Conservation (phyloP, 2,888 invertebrate genomes). For the Linnaemya vulpina region DNA sequence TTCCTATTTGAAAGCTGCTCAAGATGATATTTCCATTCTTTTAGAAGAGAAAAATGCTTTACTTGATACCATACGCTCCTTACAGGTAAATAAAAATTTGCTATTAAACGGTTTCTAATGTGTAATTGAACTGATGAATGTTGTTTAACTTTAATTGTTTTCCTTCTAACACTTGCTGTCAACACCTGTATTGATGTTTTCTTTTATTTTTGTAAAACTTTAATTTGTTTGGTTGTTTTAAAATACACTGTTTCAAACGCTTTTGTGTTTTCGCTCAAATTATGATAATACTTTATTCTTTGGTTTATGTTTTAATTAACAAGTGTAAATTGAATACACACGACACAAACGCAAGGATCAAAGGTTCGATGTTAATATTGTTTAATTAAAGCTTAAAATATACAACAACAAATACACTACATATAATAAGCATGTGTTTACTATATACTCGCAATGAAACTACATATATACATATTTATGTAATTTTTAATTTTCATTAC, state of each 20-base stretch:
- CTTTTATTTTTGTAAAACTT: not conserved
- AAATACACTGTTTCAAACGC: constrained; percentile 34
- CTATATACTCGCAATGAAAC: no score
- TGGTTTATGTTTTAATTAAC: constrained; percentile 12
- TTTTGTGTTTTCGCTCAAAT: constrained; percentile 20
- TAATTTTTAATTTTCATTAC: not conserved
- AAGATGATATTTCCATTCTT: constrained; percentile 88
- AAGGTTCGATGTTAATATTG: constrained; percentile 78
- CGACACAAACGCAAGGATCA: constrained; percentile 79
- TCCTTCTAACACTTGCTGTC: constrained; percentile 55
- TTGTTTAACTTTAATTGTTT: constrained; percentile 52
- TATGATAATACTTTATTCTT: constrained; percentile 16
- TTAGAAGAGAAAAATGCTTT: constrained; percentile 89
- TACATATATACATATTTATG: no score
- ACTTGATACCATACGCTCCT: constrained; percentile 87
- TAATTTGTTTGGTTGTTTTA: not conserved
- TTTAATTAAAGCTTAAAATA: constrained; percentile 46
- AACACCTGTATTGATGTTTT: constrained; percentile 46
- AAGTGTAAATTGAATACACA: constrained; percentile 77
- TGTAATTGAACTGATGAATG: constrained; percentile 44
- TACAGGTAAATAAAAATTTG: constrained; percentile 85
- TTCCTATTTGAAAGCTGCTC: constrained; percentile 87
- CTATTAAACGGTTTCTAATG: not conserved
- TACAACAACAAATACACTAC: constrained; percentile 31
- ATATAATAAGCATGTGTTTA: constrained; percentile 6